phyloP scores from a whole-genome alignment of 1,140 invertebrate genomes.

The Neoseiulus cucumeris region DNA sequence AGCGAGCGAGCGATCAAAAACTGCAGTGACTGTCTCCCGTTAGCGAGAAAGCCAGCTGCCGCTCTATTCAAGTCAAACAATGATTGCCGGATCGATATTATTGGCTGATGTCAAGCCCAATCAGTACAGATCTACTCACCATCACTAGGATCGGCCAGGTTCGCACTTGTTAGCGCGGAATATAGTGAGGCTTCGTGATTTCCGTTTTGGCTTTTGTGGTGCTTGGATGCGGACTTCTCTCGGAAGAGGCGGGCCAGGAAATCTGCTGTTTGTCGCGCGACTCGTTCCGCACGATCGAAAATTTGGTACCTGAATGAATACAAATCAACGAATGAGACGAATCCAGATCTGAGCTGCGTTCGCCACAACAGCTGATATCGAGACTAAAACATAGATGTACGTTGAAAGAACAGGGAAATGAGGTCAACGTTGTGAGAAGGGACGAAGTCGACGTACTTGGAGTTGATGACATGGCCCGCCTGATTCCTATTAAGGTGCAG shows the following conservation, averaged over 20 bases:
- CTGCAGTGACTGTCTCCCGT: too few species aligned
- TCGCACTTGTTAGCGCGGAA: neutral
- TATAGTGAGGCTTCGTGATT: neutral
- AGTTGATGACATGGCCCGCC: conserved; percentile 5
- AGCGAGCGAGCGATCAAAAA: too few species aligned
- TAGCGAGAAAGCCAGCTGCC: too few species aligned
- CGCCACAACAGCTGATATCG: too few species aligned
- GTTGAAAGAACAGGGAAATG: too few species aligned
- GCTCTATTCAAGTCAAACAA: too few species aligned
- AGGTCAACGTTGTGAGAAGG: too few species aligned
- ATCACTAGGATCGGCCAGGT: conserved; percentile 4
- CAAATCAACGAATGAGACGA: too few species aligned
- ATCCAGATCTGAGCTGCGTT: too few species aligned
- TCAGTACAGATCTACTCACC: neutral
- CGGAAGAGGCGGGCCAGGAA: conserved; percentile 9
- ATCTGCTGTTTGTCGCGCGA: conserved; percentile 3
- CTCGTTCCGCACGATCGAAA: neutral
- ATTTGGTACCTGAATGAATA: neutral
- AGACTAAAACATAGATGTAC: too few species aligned
- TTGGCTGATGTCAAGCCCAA: neutral
- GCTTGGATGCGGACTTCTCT: conserved; percentile 5
- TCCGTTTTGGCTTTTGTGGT: neutral
- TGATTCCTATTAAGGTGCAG: neutral
- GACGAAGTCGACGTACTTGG: neutral
- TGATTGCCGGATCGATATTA: too few species aligned